Evolutionary conservation across 2,113 vertebrate species (phyloP).

Genomic region (Heterochromis multidens): DNA sequence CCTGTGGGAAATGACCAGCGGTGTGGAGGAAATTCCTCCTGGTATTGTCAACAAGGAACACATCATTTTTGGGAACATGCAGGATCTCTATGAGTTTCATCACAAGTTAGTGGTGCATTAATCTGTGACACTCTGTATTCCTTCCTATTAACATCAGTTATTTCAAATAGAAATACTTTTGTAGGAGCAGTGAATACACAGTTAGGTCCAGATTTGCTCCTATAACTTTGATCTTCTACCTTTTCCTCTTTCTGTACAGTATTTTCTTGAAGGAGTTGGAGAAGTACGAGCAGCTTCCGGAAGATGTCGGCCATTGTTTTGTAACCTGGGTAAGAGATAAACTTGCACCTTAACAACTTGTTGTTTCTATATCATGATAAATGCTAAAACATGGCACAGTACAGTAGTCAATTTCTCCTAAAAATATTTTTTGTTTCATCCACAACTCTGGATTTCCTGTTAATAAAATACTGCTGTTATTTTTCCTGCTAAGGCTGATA

Average conservation of each 20-base stretch:
- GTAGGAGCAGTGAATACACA: not conserved
- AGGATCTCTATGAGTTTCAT: slow-evolving; percentile 98
- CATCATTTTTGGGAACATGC: slow-evolving; percentile 99
- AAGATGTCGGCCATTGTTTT: slow-evolving; percentile 98
- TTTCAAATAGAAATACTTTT: not conserved
- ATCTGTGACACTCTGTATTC: not conserved
- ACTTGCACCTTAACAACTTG: not conserved
- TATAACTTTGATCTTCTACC: not conserved
- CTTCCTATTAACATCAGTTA: not conserved
- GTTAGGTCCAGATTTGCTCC: not conserved
- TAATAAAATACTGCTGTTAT: not conserved
- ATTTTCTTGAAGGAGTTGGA: slow-evolving; percentile 98
- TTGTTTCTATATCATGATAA: not conserved
- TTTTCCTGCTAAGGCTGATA: slow-evolving; percentile 84
- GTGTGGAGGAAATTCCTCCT: slow-evolving; percentile 96
- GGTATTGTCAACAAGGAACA: slow-evolving; percentile 98
- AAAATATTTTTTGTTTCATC: not conserved
- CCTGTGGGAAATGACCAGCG: slow-evolving; percentile 99
- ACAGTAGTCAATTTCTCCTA: not conserved
- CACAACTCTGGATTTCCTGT: not conserved
- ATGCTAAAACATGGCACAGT: not conserved
- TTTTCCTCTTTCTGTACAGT: slow-evolving; percentile 51
- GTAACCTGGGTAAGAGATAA: slow-evolving; percentile 90
- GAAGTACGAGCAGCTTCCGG: slow-evolving; percentile 97
- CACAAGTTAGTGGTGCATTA: slow-evolving; percentile 89